Evolutionary conservation across 2,113 vertebrate species (phyloP), one percentile per base, ranked within the genome.

Genomic region (Larimichthys crocea): DNA sequence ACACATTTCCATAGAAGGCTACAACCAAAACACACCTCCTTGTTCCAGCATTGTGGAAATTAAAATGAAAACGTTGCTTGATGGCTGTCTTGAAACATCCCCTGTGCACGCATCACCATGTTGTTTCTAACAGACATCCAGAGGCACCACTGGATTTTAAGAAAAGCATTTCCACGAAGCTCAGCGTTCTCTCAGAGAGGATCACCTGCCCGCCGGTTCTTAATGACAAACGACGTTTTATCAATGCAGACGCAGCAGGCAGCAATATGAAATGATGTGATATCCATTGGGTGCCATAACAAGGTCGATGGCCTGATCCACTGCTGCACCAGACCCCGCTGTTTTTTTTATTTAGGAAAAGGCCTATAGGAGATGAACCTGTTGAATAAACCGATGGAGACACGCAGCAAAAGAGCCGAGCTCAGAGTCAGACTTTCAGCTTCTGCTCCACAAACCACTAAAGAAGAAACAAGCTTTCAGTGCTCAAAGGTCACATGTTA

Each of bases 201-300:
- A 87, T 90, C 76, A 88, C 84, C 80, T 91, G 84, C 82, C 69
- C 76, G 70, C 88, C 42, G 76, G 65, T 84, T 82, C 85, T 82
- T 92, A 90, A 92, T 91, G 89, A 91, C 83, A 90, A 88, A 91
- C 74, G 89, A 92, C 89, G 71, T 92, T 92, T 93, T 90, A 93
- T 92, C 91, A 93, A 93, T 92, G 90, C 78, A 81, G 80, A 72
- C 90, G 19, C 92, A 93, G 93, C 87, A 48, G 88, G 88, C 76
- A 86, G 85, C 86, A 72, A 78, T 92, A 93, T 92, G 91, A 90
- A 92, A 92, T 93, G 79, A 92, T 92, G 86, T 88, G 87, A 80
- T 87, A 87, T 80, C 92, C 86, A 90, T 78, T 89, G 93, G 92
- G 91, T 91, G 92, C 90, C 93, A 85, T 81, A 87, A 85, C 71